Conservation (phyloP, 2,113 vertebrate genomes). For the Equus quagga region DNA sequence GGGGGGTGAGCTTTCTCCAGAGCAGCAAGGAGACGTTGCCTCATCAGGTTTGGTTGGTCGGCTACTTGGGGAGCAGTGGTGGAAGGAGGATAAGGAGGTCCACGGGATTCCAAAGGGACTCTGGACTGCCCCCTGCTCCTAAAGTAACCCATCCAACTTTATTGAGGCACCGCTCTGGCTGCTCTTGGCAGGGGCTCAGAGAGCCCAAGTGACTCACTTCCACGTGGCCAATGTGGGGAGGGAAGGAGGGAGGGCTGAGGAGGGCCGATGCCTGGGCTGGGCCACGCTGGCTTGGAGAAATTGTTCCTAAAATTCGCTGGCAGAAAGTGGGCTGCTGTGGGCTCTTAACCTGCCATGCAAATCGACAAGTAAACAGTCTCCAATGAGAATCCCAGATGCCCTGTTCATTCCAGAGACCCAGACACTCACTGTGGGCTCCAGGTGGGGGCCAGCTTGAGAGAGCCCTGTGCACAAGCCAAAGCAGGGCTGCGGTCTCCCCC, state of each 20-base stretch:
- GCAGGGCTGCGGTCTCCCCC: background rate
- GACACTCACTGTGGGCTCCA: background rate
- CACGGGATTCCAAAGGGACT: background rate
- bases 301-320: conserved; percentile 84
- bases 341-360: conserved; percentile 58
- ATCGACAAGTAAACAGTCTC: conserved; percentile 69
- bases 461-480: background rate
- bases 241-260: background rate
- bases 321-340: conserved; percentile 50
- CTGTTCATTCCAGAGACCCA: conserved; percentile 4
- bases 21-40: fast-evolving
- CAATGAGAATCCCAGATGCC: conserved; percentile 77
- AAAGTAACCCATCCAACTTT: background rate
- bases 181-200: conserved; percentile 25
- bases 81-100: background rate
- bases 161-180: background rate
- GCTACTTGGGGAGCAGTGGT: too few relatives aligned
- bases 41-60: background rate
- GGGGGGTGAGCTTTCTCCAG: background rate
- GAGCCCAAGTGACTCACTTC: conserved; percentile 64
- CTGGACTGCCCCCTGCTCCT: background rate
- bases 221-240: conserved; percentile 69
- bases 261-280: conserved; percentile 3
- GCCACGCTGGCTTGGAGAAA: conserved; percentile 73
- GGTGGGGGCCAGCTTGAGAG: background rate